Base-by-base conservation (phyloP, 2,888 invertebrate species). In the Busseola fusca region DNA sequence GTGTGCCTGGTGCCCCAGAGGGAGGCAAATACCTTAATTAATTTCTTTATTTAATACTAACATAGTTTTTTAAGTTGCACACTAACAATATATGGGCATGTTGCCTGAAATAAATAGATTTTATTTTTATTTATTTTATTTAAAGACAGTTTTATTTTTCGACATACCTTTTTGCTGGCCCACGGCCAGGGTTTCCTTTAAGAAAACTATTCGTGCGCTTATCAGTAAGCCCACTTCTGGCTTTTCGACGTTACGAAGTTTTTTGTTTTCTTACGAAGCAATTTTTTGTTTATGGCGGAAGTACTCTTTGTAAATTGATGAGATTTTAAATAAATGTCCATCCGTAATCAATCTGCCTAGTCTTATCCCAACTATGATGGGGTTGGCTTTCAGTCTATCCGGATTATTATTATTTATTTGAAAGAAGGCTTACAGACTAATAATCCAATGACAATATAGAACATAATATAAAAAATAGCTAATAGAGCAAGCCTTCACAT, bases 111-210 rank as follows among this genome's bases (percentile, higher is more conserved):
- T n/a, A n/a, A n/a, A n/a, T n/a, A n/a, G n/a, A n/a, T n/a, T n/a
- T n/a, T n/a, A n/a, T n/a, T n/a, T n/a, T n/a, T n/a, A n/a, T n/a
- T n/a, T n/a, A n/a, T n/a, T n/a, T n/a, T n/a, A n/a, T n/a, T n/a
- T 60, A 64, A 66, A 66, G 66, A 64, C 60, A 72, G 58, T 78
- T 78, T 82, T 82, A 80, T 78, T 80, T 80, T 78, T 73, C 73
- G 68, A 74, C 60, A 66, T 74, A 80, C 82, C 74, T 80, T 78
- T 82, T 82, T 64, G 58, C 67, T 80, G 79, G 82, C 74, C 42
- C 60, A 57, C 16, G 59, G 69, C 78, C 79, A 80, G 58, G 40
- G 42, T 67, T 73, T 74, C 74, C 74, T 64, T 78, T 52, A 65
- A 78, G 78, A 82, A 73, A 78, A 69, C 27, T 80, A 34, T 78